These are phyloP conservation scores for Drosophila mimica DNA, from an alignment of 2,888 invertebrate species.

Conservation along the genomic window DNA sequence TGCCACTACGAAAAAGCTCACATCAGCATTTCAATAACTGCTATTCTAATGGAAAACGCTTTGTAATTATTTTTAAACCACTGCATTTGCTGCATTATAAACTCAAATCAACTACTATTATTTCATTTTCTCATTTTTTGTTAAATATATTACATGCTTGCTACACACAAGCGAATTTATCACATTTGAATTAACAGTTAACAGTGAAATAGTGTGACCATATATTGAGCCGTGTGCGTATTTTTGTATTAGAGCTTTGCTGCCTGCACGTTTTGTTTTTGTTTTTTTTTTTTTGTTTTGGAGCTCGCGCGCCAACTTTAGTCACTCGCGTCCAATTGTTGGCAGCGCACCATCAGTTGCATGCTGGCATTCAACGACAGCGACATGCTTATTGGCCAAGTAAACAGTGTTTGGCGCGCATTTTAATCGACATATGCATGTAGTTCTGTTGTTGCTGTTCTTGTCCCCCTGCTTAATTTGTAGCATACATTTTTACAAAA, in stretches of 20 bases:
- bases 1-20: slow-evolving; percentile 26
- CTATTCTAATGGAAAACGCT: background rate
- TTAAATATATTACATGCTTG: background rate
- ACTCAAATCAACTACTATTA: background rate
- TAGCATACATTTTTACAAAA: slow-evolving; percentile 48
- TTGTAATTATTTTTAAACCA: background rate
- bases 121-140: background rate
- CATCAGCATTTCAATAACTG: background rate
- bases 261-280: background rate
- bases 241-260: slow-evolving; percentile 5
- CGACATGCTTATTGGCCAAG: slow-evolving; percentile 20
- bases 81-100: background rate
- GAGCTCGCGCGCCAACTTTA: slow-evolving; percentile 40
- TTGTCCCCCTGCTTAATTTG: slow-evolving; percentile 42
- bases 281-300: slow-evolving; percentile 18
- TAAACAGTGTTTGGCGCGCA: slow-evolving; percentile 68
- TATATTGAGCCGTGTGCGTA: background rate
- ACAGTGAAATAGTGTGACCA: slow-evolving; percentile 43
- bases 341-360: slow-evolving; percentile 46
- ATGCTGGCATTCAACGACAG: slow-evolving; percentile 61
- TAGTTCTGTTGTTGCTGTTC: slow-evolving; percentile 17
- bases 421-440: slow-evolving; percentile 7
- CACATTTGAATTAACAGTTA: slow-evolving; percentile 12
- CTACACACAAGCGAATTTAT: background rate
- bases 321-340: slow-evolving; percentile 43